Percentiles rank a stretch among this genome's conserved stretches.
Evolutionary conservation across 2,113 vertebrate genomes (phyloP).

Genomic region (Sylvia atricapilla): DNA sequence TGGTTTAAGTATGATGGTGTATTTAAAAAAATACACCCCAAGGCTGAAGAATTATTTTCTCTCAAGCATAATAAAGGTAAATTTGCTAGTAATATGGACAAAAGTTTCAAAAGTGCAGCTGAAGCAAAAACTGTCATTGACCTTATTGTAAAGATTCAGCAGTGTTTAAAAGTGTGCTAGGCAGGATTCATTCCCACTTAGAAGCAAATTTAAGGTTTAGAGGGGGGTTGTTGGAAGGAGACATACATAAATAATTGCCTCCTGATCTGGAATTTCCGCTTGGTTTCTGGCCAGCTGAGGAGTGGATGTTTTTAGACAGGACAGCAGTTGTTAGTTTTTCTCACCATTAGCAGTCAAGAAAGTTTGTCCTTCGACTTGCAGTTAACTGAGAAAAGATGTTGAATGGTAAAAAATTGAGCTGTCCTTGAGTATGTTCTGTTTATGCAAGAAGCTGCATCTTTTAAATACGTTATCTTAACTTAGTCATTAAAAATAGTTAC

Average conservation of each 20-base stretch:
- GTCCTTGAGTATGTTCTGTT: neutral
- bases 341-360: constrained; percentile 34
- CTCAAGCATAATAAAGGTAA: neutral
- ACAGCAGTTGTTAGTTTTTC: neutral
- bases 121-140: neutral
- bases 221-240: neutral
- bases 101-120: neutral
- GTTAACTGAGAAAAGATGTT: neutral
- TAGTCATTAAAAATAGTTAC: neutral
- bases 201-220: neutral
- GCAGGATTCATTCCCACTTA: neutral
- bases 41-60: neutral
- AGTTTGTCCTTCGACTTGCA: neutral
- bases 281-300: constrained; percentile 21
- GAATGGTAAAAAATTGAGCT: neutral
- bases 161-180: neutral
- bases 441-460: neutral
- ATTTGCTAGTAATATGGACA: neutral
- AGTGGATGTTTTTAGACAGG: neutral
- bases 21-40: neutral
- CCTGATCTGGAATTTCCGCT: constrained; percentile 52
- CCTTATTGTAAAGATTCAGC: neutral
- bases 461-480: neutral
- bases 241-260: constrained; percentile 28
- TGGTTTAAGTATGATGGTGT: neutral